Base-by-base conservation (phyloP, 2,113 vertebrate genomes). In the western clawed frog (Xenopus tropicalis) region DNA sequence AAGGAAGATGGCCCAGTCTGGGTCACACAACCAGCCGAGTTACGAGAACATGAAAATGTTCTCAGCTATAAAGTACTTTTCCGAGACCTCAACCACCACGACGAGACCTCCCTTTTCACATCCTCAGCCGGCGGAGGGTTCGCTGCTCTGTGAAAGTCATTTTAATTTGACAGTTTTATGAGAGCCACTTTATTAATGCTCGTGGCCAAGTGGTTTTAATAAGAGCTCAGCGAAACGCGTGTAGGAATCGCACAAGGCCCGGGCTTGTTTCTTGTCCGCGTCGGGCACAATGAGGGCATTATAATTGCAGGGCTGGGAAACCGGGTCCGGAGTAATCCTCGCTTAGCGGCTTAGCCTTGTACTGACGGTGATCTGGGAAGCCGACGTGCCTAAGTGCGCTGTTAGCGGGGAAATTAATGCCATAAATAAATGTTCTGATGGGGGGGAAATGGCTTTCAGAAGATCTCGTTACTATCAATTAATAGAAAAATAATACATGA, bases 101-200 rank as follows among this genome's bases (percentile, higher is more conserved):
- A 13, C 13, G 11, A 48, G 46, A 48, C 16, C 46, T 17, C 16
- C 13, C 46, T 48, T 48, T 48, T 48, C 46, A 48, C 46, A 37
- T 37, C 6, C 29, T 48, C 16, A 48, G 16, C 46, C 46, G 16
- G 12, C 11, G 46, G 13, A 29, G 29, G 71, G 66, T 74, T 66
- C 58, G 71, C 20, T 46, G 51, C 20, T 56, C 17, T 44, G 52
- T 57, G 25, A 57, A 20, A 73, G 9, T 21, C 52, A 64, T 29
- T 65, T 58, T 14, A 17, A 58, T 25, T 24, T 29, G 71, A 59
- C 52, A 46, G 71, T n/a, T 74, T 74, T 74, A 58, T 66, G 52
- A 66, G 62, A 10, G 44, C n/a, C 14, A 48, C 54, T 74, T 74
- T 74, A 73, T 58, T 59, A 66, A 66, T 25, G 54, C 71, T 65